These are phyloP conservation scores for Carposina sasakii DNA, from an alignment of 1,140 invertebrate genomes.

Conservation along the genomic window DNA sequence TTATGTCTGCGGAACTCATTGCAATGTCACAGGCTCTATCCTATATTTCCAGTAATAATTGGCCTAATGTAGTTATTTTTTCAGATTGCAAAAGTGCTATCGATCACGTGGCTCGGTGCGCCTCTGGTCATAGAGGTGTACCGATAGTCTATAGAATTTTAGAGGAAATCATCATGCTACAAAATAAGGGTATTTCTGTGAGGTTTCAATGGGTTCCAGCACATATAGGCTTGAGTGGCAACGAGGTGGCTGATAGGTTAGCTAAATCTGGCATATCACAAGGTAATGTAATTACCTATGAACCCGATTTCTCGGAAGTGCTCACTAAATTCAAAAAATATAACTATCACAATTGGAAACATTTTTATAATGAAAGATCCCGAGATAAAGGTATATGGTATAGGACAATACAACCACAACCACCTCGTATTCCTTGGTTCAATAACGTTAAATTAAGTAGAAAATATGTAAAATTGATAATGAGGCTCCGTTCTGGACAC, in stretches of 20 bases:
- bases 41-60: conserved; percentile 3
- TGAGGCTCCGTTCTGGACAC: no score
- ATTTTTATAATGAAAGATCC: no score
- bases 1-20: conserved; percentile 14
- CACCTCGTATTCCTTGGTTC: no score
- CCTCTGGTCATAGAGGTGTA: background rate
- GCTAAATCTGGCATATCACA: background rate
- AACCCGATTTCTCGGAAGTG: background rate
- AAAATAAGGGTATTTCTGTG: background rate
- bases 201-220: background rate
- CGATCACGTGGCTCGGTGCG: background rate
- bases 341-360: no score
- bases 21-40: conserved; percentile 16
- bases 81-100: background rate
- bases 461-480: no score
- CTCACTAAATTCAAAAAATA: no score
- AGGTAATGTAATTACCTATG: background rate
- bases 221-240: background rate
- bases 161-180: background rate
- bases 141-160: background rate
- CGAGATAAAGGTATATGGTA: no score
- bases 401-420: no score
- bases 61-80: background rate
- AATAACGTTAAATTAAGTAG: no score
- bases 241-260: background rate